phyloP scores from a whole-genome alignment of 1,140 invertebrate genomes.

The Sitophilus oryzae region DNA sequence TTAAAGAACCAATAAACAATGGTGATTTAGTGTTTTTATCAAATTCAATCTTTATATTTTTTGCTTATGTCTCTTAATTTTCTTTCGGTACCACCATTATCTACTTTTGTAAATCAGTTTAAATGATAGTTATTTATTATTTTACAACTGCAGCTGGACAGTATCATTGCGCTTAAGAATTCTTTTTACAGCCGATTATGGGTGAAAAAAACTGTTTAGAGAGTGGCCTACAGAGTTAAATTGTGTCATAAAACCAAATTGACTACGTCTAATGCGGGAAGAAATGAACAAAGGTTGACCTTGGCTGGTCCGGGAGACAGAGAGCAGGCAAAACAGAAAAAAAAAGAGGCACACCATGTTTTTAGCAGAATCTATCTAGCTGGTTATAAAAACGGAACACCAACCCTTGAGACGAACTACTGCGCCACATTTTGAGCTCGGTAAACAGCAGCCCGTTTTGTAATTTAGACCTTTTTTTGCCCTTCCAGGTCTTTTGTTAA shows the following conservation, averaged over 20 bases:
- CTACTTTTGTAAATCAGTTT: no score
- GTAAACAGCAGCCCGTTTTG: not conserved
- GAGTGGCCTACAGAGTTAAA: not conserved
- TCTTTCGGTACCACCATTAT: no score
- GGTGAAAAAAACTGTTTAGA: not conserved
- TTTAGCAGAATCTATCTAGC: conserved; percentile 3
- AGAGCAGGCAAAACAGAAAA: conserved; percentile 12
- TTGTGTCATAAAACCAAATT: conserved; percentile 18
- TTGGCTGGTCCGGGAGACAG: conserved; percentile 8
- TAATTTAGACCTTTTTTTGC: conserved; percentile 8
- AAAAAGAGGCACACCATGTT: not conserved
- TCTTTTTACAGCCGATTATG: no score
- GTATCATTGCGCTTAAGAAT: no score
- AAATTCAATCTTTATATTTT: no score
- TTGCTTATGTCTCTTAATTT: no score
- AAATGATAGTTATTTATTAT: no score
- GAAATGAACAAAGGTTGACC: conserved; percentile 11
- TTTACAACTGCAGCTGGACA: no score
- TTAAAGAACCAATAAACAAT: no score
- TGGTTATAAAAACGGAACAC: not conserved
- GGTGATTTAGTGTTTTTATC: no score
- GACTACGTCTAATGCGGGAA: conserved; percentile 7
- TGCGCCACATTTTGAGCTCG: no score
- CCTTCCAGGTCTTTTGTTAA: not conserved
- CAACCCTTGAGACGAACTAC: not conserved